A percentile compares a stretch with the other conserved stretches of the same genome.
Conservation (phyloP, 2,888 invertebrate genomes). For the Himalopsyche kuldschensis region DNA sequence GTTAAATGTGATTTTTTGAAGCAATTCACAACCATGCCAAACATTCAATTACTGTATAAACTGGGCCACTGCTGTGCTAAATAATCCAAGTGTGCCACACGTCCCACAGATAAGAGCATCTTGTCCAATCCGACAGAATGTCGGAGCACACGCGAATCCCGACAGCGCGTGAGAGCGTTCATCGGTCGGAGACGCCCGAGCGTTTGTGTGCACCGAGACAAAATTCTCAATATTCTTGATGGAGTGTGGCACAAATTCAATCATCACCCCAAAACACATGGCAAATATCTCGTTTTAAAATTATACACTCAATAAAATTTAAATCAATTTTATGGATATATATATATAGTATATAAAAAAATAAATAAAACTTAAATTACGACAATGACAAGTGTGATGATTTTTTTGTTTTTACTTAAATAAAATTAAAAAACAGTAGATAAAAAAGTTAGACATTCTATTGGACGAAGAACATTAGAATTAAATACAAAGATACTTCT, state of each 20-base stretch:
- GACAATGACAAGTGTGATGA: constrained; percentile 31
- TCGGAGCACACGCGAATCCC: not conserved
- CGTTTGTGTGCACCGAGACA: not conserved
- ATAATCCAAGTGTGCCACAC: constrained; percentile 38
- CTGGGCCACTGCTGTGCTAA: constrained; percentile 40
- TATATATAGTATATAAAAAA: not conserved
- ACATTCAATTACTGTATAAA: constrained; percentile 40
- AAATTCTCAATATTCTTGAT: constrained; percentile 10
- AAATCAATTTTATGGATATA: constrained; percentile 14
- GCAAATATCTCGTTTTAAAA: constrained; percentile 25
- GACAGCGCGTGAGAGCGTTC: not conserved
- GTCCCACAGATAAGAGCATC: constrained; percentile 5
- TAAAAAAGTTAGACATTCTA: constrained; percentile 27
- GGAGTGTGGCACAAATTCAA: constrained; percentile 32
- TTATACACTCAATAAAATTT: constrained; percentile 25
- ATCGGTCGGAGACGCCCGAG: not conserved
- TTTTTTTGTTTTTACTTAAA: constrained; percentile 11
- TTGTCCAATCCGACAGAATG: not conserved
- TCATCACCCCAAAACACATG: constrained; percentile 37
- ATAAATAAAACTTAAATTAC: constrained; percentile 15
- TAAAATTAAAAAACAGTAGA: constrained; percentile 18
- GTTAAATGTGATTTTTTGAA: constrained; percentile 37
- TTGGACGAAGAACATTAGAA: constrained; percentile 22
- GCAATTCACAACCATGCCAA: constrained; percentile 40
- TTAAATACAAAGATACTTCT: constrained; percentile 2